Evolutionary conservation across 2,113 vertebrate species (phyloP).

Genomic region (Salminus brasiliensis): DNA sequence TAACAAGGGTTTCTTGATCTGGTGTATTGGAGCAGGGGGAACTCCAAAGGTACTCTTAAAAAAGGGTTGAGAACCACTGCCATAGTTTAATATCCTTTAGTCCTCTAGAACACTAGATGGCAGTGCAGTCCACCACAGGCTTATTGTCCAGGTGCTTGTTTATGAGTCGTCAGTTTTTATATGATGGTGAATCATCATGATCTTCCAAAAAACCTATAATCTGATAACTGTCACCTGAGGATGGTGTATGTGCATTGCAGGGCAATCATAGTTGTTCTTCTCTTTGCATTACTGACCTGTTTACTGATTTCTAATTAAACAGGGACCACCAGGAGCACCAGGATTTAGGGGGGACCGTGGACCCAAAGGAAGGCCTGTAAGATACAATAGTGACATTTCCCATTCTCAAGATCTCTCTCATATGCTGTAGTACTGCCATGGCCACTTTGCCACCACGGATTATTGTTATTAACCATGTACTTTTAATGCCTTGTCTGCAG

Average conservation of each 20-base stretch:
- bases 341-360: conserved; percentile 89
- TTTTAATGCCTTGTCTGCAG: conserved; percentile 63
- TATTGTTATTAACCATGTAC: neutral
- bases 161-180: neutral
- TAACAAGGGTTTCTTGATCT: neutral
- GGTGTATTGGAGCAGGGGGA: neutral
- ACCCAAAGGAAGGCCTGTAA: conserved; percentile 90
- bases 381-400: conserved; percentile 53
- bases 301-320: conserved; percentile 50
- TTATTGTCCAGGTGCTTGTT: neutral
- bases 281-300: conserved; percentile 13
- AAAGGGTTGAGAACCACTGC: neutral
- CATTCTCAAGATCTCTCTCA: neutral
- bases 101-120: conserved; percentile 70
- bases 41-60: neutral
- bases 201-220: neutral
- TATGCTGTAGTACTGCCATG: neutral
- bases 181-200: neutral
- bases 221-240: neutral
- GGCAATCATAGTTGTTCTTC: neutral
- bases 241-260: neutral
- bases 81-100: neutral
- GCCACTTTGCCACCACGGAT: neutral
- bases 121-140: conserved; percentile 60
- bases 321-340: conserved; percentile 93